Evolutionary conservation across 2,888 invertebrate species (phyloP), one percentile per base, ranked within the genome.

Genomic region (Tachina fera): DNA sequence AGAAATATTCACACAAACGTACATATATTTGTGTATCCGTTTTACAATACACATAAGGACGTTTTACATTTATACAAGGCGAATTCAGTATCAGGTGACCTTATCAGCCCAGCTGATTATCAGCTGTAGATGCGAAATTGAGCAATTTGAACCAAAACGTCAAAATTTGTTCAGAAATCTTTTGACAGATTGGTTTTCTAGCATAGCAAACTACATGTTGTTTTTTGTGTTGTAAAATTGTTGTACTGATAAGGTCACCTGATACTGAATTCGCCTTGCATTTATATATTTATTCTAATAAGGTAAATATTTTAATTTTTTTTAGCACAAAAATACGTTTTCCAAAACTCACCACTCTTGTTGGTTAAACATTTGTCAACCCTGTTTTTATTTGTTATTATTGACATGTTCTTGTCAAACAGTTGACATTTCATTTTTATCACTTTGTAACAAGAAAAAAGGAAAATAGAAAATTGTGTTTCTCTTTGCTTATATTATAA

Each of bases 401-500:
- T 43, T 58, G 63, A 65, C 79, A 76, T 60, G 39, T 63, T 43
- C 1, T 60, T 80, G 71, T 80, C 68, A 81, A 81, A 51, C 43
- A 47, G 61, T 76, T 82, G 80, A 76, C 75, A 71, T 47, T 79
- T 75, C 10, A 47, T 61, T 70, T 31, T 77, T 65, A 77, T 71
- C 61, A 77, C 63, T 77, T 51, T 75, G 14, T 61, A 71, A 65
- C 16, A 71, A 14, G 70, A 74, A 74, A 60, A 58, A 56, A 49
- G 13, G 65, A 79, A 78, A 80, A 39, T 16, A 58, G 39, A 41
- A 39, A 65, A 22, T 61, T 70, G 58, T 78, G 74, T 84, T 76
- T 83, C 45, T 58, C n/a, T 68, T 67, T 51, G 65, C 16, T 75
- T 80, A 76, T 77, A 43, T 80, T 84, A 72, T 61, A 80, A 71